Conservation (phyloP, 2,113 vertebrate species). For the Ibidorhyncha struthersii region DNA sequence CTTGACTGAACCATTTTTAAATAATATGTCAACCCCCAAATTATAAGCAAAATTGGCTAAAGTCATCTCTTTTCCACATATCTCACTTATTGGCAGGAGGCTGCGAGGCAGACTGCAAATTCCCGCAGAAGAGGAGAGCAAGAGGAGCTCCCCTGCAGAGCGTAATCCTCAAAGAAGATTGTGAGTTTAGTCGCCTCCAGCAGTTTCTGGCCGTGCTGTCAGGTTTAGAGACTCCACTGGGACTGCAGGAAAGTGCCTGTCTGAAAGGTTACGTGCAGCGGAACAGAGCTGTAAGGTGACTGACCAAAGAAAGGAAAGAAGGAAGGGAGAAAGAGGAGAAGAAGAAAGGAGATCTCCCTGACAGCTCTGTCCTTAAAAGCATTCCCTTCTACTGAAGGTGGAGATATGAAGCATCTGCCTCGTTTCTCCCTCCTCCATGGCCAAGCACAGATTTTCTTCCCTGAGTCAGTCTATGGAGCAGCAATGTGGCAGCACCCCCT, state of each 20-base stretch:
- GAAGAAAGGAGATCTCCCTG: background rate
- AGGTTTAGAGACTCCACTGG: background rate
- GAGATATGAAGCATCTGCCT: background rate
- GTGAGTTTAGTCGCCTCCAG: background rate
- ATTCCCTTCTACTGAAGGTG: background rate
- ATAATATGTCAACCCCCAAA: background rate
- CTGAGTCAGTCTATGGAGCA: background rate
- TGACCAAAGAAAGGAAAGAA: background rate
- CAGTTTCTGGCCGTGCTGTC: rapidly evolving
- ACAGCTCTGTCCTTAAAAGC: background rate
- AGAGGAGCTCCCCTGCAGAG: background rate
- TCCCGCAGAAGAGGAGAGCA: background rate
- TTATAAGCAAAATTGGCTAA: background rate
- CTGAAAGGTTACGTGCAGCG: background rate
- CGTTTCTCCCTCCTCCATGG: background rate
- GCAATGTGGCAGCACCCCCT: background rate
- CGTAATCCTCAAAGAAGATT: background rate
- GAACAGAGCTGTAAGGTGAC: background rate
- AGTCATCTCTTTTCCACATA: background rate
- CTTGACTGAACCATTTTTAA: background rate
- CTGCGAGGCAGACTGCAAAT: background rate
- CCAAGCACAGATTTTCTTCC: background rate
- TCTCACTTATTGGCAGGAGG: background rate
- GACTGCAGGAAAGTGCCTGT: background rate
- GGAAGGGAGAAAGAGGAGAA: background rate